Percentiles rank a stretch among this genome's conserved stretches.
Conservation (phyloP, 92 coral and sea anemone species). For the Parazoanthus swiftii region DNA sequence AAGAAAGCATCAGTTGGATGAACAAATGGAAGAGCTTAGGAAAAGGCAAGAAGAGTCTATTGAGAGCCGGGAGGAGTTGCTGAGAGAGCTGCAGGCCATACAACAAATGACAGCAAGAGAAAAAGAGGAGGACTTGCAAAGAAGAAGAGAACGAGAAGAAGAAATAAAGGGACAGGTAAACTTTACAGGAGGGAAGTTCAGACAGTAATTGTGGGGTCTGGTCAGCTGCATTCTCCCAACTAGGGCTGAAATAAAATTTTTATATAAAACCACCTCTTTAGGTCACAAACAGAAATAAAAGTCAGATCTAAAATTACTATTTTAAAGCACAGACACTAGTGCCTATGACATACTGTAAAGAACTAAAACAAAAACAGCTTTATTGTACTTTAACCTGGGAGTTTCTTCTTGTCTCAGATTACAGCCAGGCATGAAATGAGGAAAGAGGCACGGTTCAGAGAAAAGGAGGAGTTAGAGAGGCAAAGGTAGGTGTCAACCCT, state of each 20-base stretch:
- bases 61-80: constrained; percentile 93
- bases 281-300: no score
- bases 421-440: constrained; percentile 79
- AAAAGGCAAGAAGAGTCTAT: constrained; percentile 88
- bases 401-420: constrained; percentile 52
- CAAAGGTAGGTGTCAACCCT: constrained; percentile 63
- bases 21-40: constrained; percentile 75
- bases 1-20: constrained; percentile 85
- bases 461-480: constrained; percentile 76
- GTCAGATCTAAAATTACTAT: no score
- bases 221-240: background rate
- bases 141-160: constrained; percentile 75
- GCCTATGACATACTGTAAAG: no score
- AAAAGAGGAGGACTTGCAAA: constrained; percentile 72
- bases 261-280: no score
- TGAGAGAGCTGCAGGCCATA: constrained; percentile 84
- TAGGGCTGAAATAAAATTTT: no score
- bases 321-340: no score
- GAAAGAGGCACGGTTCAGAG: constrained; percentile 62
- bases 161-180: constrained; percentile 88
- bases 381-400: background rate
- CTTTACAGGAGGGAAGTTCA: background rate
- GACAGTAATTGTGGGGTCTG: background rate
- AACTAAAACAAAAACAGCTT: no score
- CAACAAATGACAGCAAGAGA: constrained; percentile 97